Evolutionary conservation across 2,113 vertebrate species (phyloP).

Genomic region (Daboia siamensis): DNA sequence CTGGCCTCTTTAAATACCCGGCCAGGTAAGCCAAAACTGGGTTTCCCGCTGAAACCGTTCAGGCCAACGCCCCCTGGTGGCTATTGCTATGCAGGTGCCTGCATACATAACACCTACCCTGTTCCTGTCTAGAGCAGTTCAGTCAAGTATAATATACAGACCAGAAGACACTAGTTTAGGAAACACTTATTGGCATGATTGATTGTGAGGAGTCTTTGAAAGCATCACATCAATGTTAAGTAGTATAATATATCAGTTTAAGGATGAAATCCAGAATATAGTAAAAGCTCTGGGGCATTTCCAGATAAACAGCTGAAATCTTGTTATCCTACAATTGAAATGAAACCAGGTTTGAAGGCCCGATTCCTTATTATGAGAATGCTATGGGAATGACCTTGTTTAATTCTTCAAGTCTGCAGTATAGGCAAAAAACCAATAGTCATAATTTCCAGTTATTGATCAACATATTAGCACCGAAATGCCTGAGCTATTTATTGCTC

Average conservation of each 20-base stretch:
- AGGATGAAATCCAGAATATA: neutral
- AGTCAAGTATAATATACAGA: neutral
- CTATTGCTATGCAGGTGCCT: too few relatives aligned
- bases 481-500: neutral
- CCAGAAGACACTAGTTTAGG: neutral
- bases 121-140: neutral
- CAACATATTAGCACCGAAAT: neutral
- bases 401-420: neutral
- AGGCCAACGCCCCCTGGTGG: too few relatives aligned
- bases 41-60: too few relatives aligned
- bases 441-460: neutral
- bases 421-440: neutral
- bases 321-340: neutral
- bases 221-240: neutral
- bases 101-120: too few relatives aligned
- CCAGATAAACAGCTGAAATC: neutral
- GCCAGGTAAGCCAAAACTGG: too few relatives aligned
- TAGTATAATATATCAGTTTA: neutral
- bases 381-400: neutral
- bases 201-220: neutral
- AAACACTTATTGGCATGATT: neutral
- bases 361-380: neutral
- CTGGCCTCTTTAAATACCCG: too few relatives aligned
- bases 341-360: neutral
- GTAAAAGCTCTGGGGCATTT: neutral